These are phyloP conservation scores for Cichladusa arquata DNA, from an alignment of 2,113 vertebrate genomes.

Conservation along the genomic window DNA sequence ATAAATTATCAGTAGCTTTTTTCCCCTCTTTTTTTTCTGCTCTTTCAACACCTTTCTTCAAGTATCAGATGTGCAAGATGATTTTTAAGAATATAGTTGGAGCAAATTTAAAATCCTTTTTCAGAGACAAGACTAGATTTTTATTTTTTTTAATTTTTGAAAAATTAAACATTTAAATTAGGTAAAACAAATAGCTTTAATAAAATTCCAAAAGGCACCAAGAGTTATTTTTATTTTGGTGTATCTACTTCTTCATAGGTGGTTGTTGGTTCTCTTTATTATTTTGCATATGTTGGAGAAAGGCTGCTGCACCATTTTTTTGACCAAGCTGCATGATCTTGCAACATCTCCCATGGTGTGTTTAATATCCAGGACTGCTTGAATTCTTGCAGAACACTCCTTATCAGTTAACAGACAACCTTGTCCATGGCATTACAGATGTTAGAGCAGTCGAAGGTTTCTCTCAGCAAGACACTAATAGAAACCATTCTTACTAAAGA, in stretches of 20 bases:
- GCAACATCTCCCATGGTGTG: background rate
- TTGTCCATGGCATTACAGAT: background rate
- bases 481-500: background rate
- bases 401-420: background rate
- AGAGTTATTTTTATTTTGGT: background rate
- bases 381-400: background rate
- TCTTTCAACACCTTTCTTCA: background rate
- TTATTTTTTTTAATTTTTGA: background rate
- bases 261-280: background rate
- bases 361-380: background rate
- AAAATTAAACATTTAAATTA: background rate
- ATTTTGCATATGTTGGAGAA: background rate
- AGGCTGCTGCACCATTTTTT: background rate
- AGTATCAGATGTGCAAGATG: background rate
- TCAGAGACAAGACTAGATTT: background rate
- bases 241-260: background rate
- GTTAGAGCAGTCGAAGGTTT: background rate
- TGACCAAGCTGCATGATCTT: background rate
- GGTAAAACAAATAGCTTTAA: background rate
- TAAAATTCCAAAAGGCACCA: background rate
- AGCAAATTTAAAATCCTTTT: background rate
- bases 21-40: rapidly evolving
- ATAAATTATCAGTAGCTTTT: background rate
- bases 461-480: background rate
- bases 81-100: background rate